Evolutionary conservation across 2,797 vertebrate genomes (phyloP).

Genomic region (Hipposideros larvatus): DNA sequence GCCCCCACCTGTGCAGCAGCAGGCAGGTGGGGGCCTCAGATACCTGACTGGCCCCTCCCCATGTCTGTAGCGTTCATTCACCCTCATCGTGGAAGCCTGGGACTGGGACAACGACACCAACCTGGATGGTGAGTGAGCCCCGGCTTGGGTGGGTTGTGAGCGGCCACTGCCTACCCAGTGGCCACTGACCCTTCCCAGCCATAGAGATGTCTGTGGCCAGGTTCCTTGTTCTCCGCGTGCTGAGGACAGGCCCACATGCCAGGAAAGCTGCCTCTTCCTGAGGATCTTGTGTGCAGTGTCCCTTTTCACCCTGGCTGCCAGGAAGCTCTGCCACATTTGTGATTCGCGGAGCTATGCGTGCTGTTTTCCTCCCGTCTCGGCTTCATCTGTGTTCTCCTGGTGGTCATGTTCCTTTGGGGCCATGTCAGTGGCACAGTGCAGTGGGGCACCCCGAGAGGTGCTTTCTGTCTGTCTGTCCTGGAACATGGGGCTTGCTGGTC

Average conservation of each 20-base stretch:
- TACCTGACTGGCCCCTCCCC: background rate
- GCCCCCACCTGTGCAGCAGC: rapidly evolving
- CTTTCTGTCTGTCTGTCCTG: background rate
- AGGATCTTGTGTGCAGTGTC: rapidly evolving
- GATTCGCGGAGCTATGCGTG: rapidly evolving
- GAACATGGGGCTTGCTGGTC: background rate
- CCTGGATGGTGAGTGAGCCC: constrained; percentile 91
- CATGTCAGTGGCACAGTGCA: rapidly evolving
- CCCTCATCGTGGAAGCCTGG: constrained; percentile 96
- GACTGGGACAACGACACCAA: constrained; percentile 95
- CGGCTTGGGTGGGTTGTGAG: rapidly evolving
- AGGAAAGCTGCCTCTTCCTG: rapidly evolving
- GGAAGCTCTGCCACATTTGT: rapidly evolving
- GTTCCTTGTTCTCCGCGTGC: background rate
- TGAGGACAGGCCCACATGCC: rapidly evolving
- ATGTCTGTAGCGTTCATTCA: constrained; percentile 93
- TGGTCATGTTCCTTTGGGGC: rapidly evolving
- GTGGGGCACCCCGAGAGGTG: rapidly evolving
- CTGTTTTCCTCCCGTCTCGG: rapidly evolving
- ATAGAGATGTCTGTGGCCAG: rapidly evolving
- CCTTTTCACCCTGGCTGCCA: background rate
- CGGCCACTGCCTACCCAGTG: background rate
- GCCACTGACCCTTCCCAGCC: no score
- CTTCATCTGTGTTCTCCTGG: rapidly evolving
- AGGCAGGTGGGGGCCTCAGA: background rate